These are phyloP conservation scores for Scartelaos histophorus DNA, from an alignment of 2,113 vertebrate genomes.

Conservation along the genomic window DNA sequence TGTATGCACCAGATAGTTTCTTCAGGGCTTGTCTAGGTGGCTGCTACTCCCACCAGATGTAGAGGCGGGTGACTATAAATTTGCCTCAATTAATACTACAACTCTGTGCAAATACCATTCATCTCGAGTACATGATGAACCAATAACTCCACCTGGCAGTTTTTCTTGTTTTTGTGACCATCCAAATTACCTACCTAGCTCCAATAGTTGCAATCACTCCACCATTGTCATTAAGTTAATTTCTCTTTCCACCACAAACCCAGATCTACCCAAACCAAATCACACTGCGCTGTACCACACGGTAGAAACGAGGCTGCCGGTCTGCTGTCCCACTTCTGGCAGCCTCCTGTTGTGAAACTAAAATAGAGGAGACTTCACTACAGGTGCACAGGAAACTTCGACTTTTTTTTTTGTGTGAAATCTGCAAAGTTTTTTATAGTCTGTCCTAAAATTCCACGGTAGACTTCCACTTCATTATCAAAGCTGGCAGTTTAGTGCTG, in stretches of 20 bases:
- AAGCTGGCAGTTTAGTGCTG: not conserved
- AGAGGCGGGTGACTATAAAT: no score
- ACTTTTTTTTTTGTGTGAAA: not conserved
- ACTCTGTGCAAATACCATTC: no score
- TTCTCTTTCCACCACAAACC: not conserved
- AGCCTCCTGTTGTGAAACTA: not conserved
- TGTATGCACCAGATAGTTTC: no score
- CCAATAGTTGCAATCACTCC: not conserved
- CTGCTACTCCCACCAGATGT: no score
- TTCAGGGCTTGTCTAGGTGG: no score
- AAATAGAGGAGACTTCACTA: constrained; percentile 7
- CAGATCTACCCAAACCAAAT: not conserved
- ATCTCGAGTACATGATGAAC: no score
- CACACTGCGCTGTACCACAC: not conserved
- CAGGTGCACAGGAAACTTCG: constrained; percentile 4
- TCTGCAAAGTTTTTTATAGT: constrained; percentile 5
- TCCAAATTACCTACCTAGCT: not conserved
- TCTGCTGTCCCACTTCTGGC: constrained; percentile 8
- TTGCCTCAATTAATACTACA: no score
- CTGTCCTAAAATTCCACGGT: not conserved
- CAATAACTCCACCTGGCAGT: not conserved
- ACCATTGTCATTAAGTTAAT: not conserved
- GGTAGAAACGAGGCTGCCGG: not conserved
- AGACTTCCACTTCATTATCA: not conserved
- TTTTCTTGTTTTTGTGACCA: not conserved